A percentile compares a stretch with the other conserved stretches of the same genome.
These are phyloP conservation scores for Lerista edwardsae DNA, from an alignment of 2,797 vertebrate species.

Conservation along the genomic window DNA sequence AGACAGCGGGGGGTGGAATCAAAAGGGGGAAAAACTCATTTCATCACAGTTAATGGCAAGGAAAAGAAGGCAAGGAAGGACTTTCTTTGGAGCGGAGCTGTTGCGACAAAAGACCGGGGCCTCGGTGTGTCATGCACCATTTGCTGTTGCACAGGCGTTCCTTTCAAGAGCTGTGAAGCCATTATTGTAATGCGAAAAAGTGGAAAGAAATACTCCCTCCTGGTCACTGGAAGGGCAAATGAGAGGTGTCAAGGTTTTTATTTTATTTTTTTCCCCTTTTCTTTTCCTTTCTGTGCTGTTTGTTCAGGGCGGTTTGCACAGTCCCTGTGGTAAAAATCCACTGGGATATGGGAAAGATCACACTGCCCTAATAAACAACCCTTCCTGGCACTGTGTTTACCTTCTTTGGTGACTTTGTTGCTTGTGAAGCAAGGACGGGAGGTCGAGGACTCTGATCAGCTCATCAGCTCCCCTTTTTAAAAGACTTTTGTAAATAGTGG, in stretches of 20 bases:
- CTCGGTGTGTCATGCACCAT: slow-evolving; percentile 85
- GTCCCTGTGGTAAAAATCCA: slow-evolving; percentile 65
- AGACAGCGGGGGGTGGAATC: slow-evolving; percentile 75
- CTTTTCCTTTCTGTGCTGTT: slow-evolving; percentile 40
- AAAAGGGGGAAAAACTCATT: slow-evolving; percentile 82
- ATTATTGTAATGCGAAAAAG: slow-evolving; percentile 82
- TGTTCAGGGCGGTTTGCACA: slow-evolving; percentile 67
- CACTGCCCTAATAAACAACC: slow-evolving; percentile 73
- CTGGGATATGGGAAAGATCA: slow-evolving; percentile 71
- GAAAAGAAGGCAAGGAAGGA: slow-evolving; percentile 82
- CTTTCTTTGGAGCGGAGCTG: slow-evolving; percentile 80
- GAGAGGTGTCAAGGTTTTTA: slow-evolving; percentile 73
- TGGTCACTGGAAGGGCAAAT: slow-evolving; percentile 89
- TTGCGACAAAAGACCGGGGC: slow-evolving; percentile 78
- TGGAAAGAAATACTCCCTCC: slow-evolving; percentile 83
- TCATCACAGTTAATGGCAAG: slow-evolving; percentile 86
- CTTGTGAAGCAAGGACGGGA: slow-evolving; percentile 59
- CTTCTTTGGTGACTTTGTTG: slow-evolving; percentile 76
- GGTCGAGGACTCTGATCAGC: slow-evolving; percentile 18
- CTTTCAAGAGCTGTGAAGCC: slow-evolving; percentile 85
- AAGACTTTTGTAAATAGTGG: slow-evolving; percentile 48
- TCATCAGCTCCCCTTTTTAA: slow-evolving; percentile 47
- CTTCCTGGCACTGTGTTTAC: slow-evolving; percentile 69
- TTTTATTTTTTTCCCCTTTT: background rate
- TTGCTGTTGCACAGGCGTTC: slow-evolving; percentile 82